Conservation (phyloP, 2,797 vertebrate species). For the Loris lydekkerianus region DNA sequence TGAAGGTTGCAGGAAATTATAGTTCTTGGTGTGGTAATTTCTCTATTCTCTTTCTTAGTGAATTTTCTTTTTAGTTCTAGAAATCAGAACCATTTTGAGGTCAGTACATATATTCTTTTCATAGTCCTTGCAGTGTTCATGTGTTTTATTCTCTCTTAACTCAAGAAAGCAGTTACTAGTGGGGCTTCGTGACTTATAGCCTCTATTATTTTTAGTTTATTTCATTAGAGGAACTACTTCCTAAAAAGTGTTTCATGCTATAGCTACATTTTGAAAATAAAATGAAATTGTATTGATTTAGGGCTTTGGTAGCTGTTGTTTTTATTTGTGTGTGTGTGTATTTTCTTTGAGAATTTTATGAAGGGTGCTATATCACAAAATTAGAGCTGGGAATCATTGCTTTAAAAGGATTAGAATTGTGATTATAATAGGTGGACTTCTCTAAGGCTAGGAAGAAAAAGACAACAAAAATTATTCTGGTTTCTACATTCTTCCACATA, state of each 20-base stretch:
- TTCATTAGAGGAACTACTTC: slow-evolving; percentile 14
- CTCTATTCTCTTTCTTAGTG: background rate
- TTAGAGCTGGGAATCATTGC: background rate
- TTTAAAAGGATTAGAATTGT: slow-evolving; percentile 3
- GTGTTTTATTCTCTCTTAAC: background rate
- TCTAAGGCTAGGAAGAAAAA: background rate
- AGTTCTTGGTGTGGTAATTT: background rate
- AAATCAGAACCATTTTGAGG: background rate
- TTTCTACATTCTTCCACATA: background rate
- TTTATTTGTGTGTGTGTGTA: background rate
- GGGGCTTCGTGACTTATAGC: background rate
- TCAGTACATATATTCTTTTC: background rate
- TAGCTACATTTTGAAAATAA: slow-evolving; percentile 49
- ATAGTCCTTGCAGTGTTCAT: background rate
- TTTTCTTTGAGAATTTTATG: background rate
- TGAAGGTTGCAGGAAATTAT: background rate
- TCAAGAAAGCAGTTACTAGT: background rate
- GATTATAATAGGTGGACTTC: background rate
- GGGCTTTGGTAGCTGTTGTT: slow-evolving; percentile 6
- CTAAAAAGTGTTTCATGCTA: background rate
- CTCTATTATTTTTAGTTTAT: slow-evolving; percentile 21
- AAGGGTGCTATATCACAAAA: background rate
- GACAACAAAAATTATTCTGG: background rate
- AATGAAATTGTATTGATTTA: slow-evolving; percentile 55
- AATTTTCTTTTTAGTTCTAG: background rate